Conservation (phyloP, 2,797 vertebrate species). For the Cichlasoma orientale region DNA sequence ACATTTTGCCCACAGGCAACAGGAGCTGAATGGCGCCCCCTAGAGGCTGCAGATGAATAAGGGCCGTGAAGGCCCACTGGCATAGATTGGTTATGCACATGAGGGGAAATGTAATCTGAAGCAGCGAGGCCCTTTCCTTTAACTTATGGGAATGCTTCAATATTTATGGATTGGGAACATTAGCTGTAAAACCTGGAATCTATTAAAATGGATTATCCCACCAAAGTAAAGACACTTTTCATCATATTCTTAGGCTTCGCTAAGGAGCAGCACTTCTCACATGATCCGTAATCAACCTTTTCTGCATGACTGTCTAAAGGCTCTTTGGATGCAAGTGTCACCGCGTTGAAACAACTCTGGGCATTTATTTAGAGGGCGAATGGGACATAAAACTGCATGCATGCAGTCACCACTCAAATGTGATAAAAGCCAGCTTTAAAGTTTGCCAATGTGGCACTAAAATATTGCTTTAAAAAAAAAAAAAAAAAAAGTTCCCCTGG, state of each 20-base stretch:
- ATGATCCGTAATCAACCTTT: neutral
- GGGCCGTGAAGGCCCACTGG: neutral
- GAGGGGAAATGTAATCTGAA: slow-evolving; percentile 15
- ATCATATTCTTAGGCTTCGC: neutral
- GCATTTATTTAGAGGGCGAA: neutral
- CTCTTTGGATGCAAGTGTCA: neutral
- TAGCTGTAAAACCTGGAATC: accelerated
- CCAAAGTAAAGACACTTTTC: neutral
- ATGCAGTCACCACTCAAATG: no score
- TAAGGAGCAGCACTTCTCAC: neutral
- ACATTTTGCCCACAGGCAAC: neutral
- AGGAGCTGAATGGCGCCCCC: slow-evolving; percentile 41
- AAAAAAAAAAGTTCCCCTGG: no score
- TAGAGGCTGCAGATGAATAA: slow-evolving; percentile 31
- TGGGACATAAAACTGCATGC: no score
- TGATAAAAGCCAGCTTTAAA: no score
- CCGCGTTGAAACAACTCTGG: neutral
- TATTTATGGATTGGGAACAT: neutral
- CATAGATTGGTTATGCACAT: neutral
- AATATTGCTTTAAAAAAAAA: no score
- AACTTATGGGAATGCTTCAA: neutral
- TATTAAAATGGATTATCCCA: neutral
- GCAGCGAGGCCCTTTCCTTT: neutral
- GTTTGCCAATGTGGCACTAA: no score
- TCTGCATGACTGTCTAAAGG: neutral